Conservation (phyloP, 64 coral and sea anemone genomes). For the Catalaphyllia jardinei region DNA sequence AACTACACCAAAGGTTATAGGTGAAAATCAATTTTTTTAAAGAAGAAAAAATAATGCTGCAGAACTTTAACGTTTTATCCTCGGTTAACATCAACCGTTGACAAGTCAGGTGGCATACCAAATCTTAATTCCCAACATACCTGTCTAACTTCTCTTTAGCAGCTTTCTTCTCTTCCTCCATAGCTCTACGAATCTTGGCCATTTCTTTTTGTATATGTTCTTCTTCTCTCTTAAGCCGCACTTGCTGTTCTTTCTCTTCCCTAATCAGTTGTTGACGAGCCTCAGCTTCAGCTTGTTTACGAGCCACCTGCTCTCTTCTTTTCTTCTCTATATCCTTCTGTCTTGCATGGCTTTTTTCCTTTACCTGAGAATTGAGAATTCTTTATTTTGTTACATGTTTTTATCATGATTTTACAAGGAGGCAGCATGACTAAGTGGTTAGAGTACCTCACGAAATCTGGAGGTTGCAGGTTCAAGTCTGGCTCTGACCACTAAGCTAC, state of each 20-base stretch:
- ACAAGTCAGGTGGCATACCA: not conserved
- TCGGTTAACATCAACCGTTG: no score
- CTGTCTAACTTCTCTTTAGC: constrained; percentile 70
- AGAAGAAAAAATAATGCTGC: no score
- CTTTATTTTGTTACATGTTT: no score
- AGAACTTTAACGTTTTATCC: no score
- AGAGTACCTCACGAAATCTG: no score
- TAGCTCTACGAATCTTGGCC: constrained; percentile 66
- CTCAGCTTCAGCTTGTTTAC: constrained; percentile 80
- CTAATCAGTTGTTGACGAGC: constrained; percentile 75
- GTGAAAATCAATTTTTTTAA: no score
- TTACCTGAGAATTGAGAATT: constrained; percentile 48
- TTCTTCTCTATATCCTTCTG: constrained; percentile 65
- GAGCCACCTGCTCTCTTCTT: constrained; percentile 66
- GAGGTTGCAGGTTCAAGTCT: no score
- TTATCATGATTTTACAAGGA: no score
- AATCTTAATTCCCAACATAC: not conserved
- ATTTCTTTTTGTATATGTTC: constrained; percentile 78
- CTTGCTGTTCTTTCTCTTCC: constrained; percentile 80
- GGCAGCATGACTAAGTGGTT: no score
- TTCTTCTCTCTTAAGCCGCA: constrained; percentile 69
- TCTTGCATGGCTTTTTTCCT: constrained; percentile 73
- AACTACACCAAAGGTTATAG: no score
- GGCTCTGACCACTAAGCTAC: no score
- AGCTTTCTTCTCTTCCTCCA: constrained; percentile 77